Base-by-base conservation (phyloP, 2,113 vertebrate genomes). In the Hemicordylus capensis region DNA sequence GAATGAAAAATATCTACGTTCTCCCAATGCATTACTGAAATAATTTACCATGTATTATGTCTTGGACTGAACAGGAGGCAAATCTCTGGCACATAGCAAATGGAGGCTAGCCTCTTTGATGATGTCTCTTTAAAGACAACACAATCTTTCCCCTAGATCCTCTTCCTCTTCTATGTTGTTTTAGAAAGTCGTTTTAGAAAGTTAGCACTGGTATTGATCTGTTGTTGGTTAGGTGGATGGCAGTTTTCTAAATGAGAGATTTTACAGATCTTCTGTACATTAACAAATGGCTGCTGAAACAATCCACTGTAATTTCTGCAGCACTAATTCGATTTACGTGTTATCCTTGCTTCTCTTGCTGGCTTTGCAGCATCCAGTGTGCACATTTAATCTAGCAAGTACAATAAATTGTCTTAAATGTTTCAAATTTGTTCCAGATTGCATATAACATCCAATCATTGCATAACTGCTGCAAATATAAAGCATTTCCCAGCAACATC, bases 351-450 rank as follows among this genome's bases (percentile, higher is more conserved):
- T 92, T 91, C 6, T 83, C 9, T 90, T 91, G 89, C 69, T 90
- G 69, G 86, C 81, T 94, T 91, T 54, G 48, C 44, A 59, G 89
- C 56, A 86, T 83, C 61, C 73, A 89, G 78, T 5, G 0, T 85
- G 92, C 80, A 75, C 84, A 85, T 90, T 80, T 91, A 90, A 91
- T 89, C 85, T 85, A 91, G 84, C 82, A 91, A 91, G 83, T 85
- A 87, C 76, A 89, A 67, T 88, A 91, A 91, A 94, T 90, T 82
- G 87, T 81, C 78, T 88, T 93, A 93, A 94, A 89, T 92, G 85
- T 89, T 92, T 61, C 91, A 93, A 92, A 93, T 91, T 95, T 83
- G 61, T 83, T 94, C 89, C 84, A 86, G 85, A 87, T 85, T 87
- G 34, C 78, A 90, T 82, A 86, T 85, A 80, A 87, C 76, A 89